These are phyloP conservation scores for Drosophila cardini DNA, from an alignment of 1,140 invertebrate genomes.

Conservation along the genomic window DNA sequence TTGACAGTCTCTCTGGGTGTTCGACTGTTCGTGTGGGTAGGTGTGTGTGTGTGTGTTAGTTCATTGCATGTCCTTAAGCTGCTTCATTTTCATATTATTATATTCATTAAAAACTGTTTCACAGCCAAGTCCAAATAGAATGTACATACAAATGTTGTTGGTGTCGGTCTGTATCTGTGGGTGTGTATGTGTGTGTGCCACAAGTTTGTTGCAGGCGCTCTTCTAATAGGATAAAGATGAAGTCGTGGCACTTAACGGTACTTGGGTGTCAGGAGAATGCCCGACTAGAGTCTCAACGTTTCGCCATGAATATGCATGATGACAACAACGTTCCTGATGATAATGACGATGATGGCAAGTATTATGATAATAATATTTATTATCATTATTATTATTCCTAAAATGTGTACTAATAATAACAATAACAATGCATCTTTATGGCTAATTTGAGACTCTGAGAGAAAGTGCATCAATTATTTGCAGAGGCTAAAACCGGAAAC, in stretches of 20 bases:
- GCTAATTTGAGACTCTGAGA: not conserved
- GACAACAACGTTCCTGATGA: not conserved
- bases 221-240: constrained; percentile 17
- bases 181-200: constrained; percentile 26
- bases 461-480: constrained; percentile 20
- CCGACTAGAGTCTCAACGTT: constrained; percentile 8
- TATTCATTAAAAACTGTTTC: constrained; percentile 78
- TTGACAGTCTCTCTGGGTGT: not conserved
- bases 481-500: not conserved
- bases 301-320: constrained; percentile 29
- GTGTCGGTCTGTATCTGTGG: constrained; percentile 18
- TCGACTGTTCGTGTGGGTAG: constrained; percentile 7
- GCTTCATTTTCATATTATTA: constrained; percentile 77
- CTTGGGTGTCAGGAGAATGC: constrained; percentile 44
- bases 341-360: not conserved
- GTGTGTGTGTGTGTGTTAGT: constrained; percentile 14
- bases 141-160: constrained; percentile 8
- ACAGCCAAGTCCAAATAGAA: constrained; percentile 47
- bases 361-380: constrained; percentile 16
- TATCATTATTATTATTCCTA: constrained; percentile 17
- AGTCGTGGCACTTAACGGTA: constrained; percentile 59
- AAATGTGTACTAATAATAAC: constrained; percentile 37
- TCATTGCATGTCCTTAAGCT: constrained; percentile 39
- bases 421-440: constrained; percentile 48
- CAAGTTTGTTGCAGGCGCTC: constrained; percentile 13